A percentile compares a stretch with the other conserved stretches of the same genome.
Conservation (phyloP, 1,140 invertebrate species). For the Chironomus tepperi region DNA sequence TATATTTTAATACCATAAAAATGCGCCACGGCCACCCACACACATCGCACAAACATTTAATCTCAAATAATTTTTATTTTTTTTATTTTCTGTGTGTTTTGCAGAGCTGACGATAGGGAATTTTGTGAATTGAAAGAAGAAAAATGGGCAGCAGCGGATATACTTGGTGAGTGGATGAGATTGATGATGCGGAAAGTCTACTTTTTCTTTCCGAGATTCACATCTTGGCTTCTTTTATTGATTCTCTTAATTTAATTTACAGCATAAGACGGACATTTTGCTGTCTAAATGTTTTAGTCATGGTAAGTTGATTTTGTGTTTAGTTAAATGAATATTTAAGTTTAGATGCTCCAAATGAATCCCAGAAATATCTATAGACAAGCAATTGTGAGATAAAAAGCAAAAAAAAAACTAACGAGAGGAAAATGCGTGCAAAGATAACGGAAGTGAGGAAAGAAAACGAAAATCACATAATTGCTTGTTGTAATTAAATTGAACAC, state of each 20-base stretch:
- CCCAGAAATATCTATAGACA: no score
- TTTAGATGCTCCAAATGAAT: no score
- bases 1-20: no score
- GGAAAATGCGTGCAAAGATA: not conserved
- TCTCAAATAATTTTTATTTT: not conserved
- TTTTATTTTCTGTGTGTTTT: not conserved
- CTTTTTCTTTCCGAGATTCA: not conserved
- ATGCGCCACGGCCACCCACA: no score
- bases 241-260: not conserved
- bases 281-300: slow-evolving; percentile 23
- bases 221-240: not conserved
- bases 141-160: slow-evolving; percentile 24
- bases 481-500: slow-evolving; percentile 14
- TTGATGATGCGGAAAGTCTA: slow-evolving; percentile 22
- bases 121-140: slow-evolving; percentile 8
- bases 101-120: slow-evolving; percentile 10
- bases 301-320: slow-evolving; percentile 9
- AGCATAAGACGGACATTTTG: slow-evolving; percentile 25
- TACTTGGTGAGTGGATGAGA: slow-evolving; percentile 21
- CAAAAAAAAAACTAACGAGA: not conserved
- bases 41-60: no score
- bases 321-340: not conserved
- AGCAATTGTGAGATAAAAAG: no score
- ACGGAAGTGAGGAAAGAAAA: not conserved
- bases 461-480: not conserved